phyloP scores from a whole-genome alignment of 2,888 invertebrate genomes.

The Tenodera sinensis region DNA sequence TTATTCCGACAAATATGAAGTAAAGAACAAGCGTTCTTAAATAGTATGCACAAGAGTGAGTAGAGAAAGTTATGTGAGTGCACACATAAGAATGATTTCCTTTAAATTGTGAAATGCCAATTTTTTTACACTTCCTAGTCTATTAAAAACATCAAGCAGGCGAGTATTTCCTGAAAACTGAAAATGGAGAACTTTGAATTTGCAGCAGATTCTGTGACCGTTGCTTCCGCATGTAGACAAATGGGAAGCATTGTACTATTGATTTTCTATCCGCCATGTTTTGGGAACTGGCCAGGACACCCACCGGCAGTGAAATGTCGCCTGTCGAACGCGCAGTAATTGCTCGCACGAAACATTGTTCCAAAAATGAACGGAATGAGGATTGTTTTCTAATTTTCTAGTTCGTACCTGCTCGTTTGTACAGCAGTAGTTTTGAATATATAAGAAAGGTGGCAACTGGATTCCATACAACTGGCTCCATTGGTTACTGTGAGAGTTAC shows the following conservation, averaged over 20 bases:
- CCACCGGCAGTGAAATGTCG: background rate
- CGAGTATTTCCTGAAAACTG: too few species aligned
- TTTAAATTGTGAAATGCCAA: too few species aligned
- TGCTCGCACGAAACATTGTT: background rate
- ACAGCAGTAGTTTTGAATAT: background rate
- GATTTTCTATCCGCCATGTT: background rate
- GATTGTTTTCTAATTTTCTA: background rate
- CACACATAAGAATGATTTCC: too few species aligned
- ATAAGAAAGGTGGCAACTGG: background rate
- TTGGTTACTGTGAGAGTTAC: conserved; percentile 17
- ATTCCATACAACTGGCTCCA: background rate
- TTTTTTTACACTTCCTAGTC: too few species aligned
- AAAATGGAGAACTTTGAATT: too few species aligned
- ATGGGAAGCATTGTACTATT: background rate
- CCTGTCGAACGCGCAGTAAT: background rate
- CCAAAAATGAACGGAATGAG: background rate
- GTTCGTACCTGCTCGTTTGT: too few species aligned
- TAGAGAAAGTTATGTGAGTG: too few species aligned
- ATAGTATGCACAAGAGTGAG: too few species aligned
- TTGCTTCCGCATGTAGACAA: background rate
- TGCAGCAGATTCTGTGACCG: too few species aligned
- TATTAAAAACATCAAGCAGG: too few species aligned
- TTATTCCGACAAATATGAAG: too few species aligned
- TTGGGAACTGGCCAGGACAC: background rate
- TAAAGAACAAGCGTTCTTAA: too few species aligned